Percentiles rank a stretch among this genome's conserved stretches.
These are phyloP conservation scores for Eudasyphora cyanicolor DNA, from an alignment of 2,888 invertebrate genomes.

Conservation along the genomic window DNA sequence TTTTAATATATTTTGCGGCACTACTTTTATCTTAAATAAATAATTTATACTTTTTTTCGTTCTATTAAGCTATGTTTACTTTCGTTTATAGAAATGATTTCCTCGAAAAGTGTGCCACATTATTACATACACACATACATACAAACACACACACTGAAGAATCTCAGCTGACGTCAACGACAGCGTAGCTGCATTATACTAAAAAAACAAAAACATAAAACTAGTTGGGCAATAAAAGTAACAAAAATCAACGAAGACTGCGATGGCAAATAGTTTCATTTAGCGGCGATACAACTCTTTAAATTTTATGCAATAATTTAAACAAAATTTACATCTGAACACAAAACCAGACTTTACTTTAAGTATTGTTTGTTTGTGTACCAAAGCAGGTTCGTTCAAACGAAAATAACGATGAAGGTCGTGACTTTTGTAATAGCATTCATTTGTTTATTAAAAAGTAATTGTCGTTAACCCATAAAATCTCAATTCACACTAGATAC, in stretches of 20 bases:
- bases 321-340: constrained; percentile 15
- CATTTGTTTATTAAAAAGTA: neutral
- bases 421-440: constrained; percentile 31
- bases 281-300: neutral
- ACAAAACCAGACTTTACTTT: neutral
- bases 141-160: too few species aligned
- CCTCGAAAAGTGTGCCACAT: neutral
- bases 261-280: neutral
- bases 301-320: neutral
- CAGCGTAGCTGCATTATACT: constrained; percentile 63
- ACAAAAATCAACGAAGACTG: neutral
- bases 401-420: constrained; percentile 47
- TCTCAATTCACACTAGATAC: neutral
- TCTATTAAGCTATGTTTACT: neutral
- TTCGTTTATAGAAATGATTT: neutral
- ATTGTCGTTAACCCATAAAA: constrained; percentile 47
- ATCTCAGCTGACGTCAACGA: constrained; percentile 42
- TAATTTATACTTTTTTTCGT: neutral
- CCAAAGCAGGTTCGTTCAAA: constrained; percentile 38
- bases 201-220: constrained; percentile 14
- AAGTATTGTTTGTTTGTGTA: neutral
- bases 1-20: too few species aligned
- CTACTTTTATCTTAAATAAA: too few species aligned
- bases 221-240: neutral
- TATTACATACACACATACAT: neutral